phyloP scores from a whole-genome alignment of 2,113 vertebrate species.

The Cavia porcellus region DNA sequence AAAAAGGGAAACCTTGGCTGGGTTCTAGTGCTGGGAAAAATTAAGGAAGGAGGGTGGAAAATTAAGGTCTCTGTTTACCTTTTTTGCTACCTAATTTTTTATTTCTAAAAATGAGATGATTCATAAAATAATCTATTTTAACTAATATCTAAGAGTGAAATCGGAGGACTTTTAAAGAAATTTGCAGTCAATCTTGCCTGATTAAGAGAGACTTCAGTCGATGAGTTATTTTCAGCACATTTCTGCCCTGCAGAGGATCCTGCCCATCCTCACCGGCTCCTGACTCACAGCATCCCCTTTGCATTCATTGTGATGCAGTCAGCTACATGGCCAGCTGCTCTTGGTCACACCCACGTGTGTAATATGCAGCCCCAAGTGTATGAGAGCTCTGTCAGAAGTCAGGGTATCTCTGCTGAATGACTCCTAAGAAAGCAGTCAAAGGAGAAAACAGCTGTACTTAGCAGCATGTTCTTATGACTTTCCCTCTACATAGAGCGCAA shows the following conservation, averaged over 20 bases:
- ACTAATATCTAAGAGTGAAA: neutral
- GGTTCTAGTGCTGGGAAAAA: conserved; percentile 44
- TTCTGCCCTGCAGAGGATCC: neutral
- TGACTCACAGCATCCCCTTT: neutral
- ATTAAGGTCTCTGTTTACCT: neutral
- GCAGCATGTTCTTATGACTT: neutral
- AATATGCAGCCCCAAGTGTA: neutral
- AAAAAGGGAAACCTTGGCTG: neutral
- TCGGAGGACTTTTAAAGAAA: neutral
- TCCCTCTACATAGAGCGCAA: neutral
- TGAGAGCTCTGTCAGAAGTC: conserved; percentile 7
- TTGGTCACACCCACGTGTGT: neutral
- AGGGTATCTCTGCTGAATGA: conserved; percentile 7
- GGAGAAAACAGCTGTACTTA: neutral
- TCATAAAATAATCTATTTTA: neutral
- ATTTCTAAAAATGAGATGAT: conserved; percentile 40
- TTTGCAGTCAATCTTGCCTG: neutral
- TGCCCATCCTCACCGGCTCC: neutral
- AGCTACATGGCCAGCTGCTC: neutral
- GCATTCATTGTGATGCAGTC: neutral
- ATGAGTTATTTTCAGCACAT: neutral
- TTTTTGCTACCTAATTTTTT: neutral
- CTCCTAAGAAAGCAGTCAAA: conserved; percentile 32
- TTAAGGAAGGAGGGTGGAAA: neutral
- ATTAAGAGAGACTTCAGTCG: neutral